Conservation (phyloP, 37 sponge, comb jelly and placozoan species). For the Chondrosia reniformis region DNA sequence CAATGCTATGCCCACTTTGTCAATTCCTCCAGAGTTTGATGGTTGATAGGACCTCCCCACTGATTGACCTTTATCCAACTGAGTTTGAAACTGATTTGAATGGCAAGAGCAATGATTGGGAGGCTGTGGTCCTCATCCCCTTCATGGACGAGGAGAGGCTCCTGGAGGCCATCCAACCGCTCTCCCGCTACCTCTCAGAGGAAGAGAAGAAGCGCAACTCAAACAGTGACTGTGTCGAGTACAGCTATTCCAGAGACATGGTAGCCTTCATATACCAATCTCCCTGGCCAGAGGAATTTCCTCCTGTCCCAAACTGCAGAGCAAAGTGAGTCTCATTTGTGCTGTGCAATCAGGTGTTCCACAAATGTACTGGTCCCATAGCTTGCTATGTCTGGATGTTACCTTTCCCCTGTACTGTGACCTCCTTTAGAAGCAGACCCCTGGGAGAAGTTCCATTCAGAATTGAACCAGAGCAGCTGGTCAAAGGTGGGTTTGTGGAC, state of each 20-base stretch:
- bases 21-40: conserved; percentile 65
- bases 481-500: no score
- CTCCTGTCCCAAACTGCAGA: conserved; percentile 45
- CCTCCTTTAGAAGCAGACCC: neutral
- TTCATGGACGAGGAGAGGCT: conserved; percentile 85
- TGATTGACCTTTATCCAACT: conserved; percentile 87
- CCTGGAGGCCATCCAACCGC: conserved; percentile 55
- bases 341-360: no score
- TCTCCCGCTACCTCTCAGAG: conserved; percentile 10
- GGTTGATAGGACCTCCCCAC: conserved; percentile 77
- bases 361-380: no score
- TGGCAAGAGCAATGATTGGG: conserved; percentile 97
- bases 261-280: conserved; percentile 36
- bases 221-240: conserved; percentile 35
- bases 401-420: neutral
- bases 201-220: conserved; percentile 42
- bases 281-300: conserved; percentile 60
- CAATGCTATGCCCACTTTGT: no score
- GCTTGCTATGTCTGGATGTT: no score
- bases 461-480: no score
- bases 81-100: conserved; percentile 92
- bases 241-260: conserved; percentile 1
- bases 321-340: conserved; percentile 49
- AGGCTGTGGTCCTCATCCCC: conserved; percentile 95
- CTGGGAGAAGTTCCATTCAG: no score